Conservation (phyloP, 2,888 invertebrate genomes). For the Ormyrus labotus region DNA sequence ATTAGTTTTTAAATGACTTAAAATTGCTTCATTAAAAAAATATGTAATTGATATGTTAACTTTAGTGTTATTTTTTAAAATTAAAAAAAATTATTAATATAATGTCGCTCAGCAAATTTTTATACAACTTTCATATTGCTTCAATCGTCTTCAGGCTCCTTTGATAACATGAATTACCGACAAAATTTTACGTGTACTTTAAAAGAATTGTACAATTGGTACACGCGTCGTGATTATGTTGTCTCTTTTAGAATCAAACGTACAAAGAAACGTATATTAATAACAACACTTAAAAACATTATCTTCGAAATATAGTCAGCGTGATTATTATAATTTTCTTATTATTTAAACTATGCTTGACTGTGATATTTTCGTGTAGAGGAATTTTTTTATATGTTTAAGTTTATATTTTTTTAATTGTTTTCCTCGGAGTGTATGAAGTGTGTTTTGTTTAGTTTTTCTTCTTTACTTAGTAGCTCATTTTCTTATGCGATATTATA, state of each 20-base stretch:
- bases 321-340: slow-evolving; percentile 50
- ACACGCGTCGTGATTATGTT: slow-evolving; percentile 30
- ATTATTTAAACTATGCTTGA: slow-evolving; percentile 56
- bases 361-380: slow-evolving; percentile 60
- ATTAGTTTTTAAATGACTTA: too few relatives aligned
- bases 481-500: background rate
- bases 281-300: slow-evolving; percentile 29
- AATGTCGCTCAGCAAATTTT: slow-evolving; percentile 13
- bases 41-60: too few relatives aligned
- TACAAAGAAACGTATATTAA: slow-evolving; percentile 32
- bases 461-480: slow-evolving; percentile 25
- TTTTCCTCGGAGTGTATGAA: slow-evolving; percentile 18
- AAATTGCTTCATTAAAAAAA: too few relatives aligned
- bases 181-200: slow-evolving; percentile 30
- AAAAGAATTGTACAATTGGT: slow-evolving; percentile 9
- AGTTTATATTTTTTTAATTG: slow-evolving; percentile 38
- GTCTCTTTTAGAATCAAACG: slow-evolving; percentile 31
- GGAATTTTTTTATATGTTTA: slow-evolving; percentile 43
- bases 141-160: background rate
- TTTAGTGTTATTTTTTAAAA: background rate
- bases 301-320: slow-evolving; percentile 43
- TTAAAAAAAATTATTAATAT: slow-evolving; percentile 15
- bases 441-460: slow-evolving; percentile 24
- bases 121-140: slow-evolving; percentile 29
- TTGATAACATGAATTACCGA: slow-evolving; percentile 20